These are phyloP conservation scores for Eulacestoma nigropectus DNA, from an alignment of 2,113 vertebrate species.

Conservation along the genomic window DNA sequence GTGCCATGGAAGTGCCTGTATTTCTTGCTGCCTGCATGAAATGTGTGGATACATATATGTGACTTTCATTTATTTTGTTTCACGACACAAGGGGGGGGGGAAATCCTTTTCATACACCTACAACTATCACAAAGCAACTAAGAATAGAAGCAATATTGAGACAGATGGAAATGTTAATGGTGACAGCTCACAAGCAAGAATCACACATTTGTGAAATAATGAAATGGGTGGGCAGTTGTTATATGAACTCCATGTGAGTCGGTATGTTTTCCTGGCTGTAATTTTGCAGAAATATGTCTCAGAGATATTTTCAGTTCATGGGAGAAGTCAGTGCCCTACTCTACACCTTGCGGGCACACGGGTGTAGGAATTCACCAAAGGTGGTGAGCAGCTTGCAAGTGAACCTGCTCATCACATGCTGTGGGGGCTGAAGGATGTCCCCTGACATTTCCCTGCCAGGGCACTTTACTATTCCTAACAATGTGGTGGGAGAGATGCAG, in stretches of 20 bases:
- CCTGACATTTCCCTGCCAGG: neutral
- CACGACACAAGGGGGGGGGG: neutral
- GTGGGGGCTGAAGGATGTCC: neutral
- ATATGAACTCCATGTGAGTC: constrained; percentile 53
- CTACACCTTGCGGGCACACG: neutral
- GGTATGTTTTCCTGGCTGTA: constrained; percentile 41
- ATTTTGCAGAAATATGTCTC: constrained; percentile 39
- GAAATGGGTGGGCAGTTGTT: constrained; percentile 69
- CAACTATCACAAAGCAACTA: constrained; percentile 57
- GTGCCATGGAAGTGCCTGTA: neutral
- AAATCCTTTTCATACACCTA: constrained; percentile 63
- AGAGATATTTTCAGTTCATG: constrained; percentile 53
- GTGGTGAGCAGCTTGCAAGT: neutral
- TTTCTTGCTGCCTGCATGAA: neutral
- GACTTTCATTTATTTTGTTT: constrained; percentile 24
- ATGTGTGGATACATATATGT: neutral
- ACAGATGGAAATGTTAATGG: constrained; percentile 69
- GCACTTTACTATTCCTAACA: neutral
- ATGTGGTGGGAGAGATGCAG: neutral
- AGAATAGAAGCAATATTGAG: constrained; percentile 70
- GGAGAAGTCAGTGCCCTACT: neutral
- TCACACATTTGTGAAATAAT: constrained; percentile 70
- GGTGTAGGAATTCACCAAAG: constrained; percentile 30
- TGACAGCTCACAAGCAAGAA: constrained; percentile 70
- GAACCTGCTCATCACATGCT: neutral